Percentiles rank a stretch among this genome's conserved stretches.
phyloP scores from a whole-genome alignment of 1,140 invertebrate species.

The Arion vulgaris region DNA sequence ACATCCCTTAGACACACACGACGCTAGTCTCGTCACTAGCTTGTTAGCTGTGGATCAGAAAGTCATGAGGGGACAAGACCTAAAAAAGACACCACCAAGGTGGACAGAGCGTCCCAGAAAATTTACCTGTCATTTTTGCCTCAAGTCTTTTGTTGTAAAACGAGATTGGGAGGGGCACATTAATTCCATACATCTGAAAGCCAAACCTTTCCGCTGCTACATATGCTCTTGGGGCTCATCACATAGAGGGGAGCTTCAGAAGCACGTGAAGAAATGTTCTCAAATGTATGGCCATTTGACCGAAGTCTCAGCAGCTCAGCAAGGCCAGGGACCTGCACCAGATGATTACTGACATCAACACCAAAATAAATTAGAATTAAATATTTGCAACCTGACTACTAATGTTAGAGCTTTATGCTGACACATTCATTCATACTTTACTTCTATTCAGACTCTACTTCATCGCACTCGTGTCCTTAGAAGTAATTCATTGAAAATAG shows the following conservation, averaged over 20 bases:
- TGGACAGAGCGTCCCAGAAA: constrained; percentile 27
- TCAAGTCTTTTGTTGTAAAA: constrained; percentile 34
- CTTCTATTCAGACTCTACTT: too few species aligned
- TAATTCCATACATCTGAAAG: constrained; percentile 38
- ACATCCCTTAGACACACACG: constrained; percentile 12
- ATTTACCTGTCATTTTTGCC: constrained; percentile 28
- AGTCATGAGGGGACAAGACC: neutral
- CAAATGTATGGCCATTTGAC: constrained; percentile 20
- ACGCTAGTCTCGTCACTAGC: neutral
- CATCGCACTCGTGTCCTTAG: too few species aligned
- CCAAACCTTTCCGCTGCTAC: constrained; percentile 31
- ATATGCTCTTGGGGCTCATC: constrained; percentile 25
- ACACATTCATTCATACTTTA: too few species aligned
- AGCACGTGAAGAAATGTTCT: constrained; percentile 33
- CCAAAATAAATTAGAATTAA: neutral
- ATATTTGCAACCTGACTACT: neutral
- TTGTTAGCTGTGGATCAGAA: constrained; percentile 5
- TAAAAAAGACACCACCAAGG: constrained; percentile 14
- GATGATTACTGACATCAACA: neutral
- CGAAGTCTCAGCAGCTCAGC: neutral
- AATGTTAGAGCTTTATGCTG: too few species aligned
- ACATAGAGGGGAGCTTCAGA: constrained; percentile 34
- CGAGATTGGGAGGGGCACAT: constrained; percentile 38
- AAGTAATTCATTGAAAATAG: too few species aligned
- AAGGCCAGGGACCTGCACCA: neutral